Evolutionary conservation across 2,888 invertebrate species (phyloP).

Genomic region (Cataglyphis altisquamis): DNA sequence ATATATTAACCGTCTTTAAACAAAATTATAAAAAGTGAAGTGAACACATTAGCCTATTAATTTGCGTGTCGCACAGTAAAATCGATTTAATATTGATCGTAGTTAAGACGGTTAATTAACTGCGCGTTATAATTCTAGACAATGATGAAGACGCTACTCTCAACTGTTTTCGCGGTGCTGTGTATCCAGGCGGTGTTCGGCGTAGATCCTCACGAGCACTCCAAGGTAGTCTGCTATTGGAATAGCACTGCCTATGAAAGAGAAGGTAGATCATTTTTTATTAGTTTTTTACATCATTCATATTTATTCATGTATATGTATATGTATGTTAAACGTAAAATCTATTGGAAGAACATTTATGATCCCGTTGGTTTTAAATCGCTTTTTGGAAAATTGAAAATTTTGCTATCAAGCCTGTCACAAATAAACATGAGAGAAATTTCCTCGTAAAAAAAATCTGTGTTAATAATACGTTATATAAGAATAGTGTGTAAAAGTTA

Average conservation of each 20-base stretch:
- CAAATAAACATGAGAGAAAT: background rate
- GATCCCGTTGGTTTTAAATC: background rate
- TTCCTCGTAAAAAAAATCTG: background rate
- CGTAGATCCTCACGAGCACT: slow-evolving; percentile 85
- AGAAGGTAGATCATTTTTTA: slow-evolving; percentile 87
- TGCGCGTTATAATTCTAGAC: slow-evolving; percentile 39
- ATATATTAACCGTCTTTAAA: background rate
- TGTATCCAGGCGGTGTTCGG: slow-evolving; percentile 82
- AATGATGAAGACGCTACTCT: slow-evolving; percentile 75
- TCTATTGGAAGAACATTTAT: background rate
- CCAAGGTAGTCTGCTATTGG: slow-evolving; percentile 91
- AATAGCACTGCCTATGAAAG: slow-evolving; percentile 90
- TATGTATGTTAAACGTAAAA: background rate
- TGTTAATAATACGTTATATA: background rate
- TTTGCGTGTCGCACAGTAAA: background rate
- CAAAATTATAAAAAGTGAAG: background rate
- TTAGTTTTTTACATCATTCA: background rate
- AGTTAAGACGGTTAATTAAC: slow-evolving; percentile 22
- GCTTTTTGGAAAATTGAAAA: background rate
- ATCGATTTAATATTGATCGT: background rate
- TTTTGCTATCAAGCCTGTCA: background rate
- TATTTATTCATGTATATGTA: background rate
- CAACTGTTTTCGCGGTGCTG: slow-evolving; percentile 80
- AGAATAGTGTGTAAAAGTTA: background rate
- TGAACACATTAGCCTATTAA: background rate